phyloP scores from a whole-genome alignment of 2,113 vertebrate species.

The Ictalurus punctatus region DNA sequence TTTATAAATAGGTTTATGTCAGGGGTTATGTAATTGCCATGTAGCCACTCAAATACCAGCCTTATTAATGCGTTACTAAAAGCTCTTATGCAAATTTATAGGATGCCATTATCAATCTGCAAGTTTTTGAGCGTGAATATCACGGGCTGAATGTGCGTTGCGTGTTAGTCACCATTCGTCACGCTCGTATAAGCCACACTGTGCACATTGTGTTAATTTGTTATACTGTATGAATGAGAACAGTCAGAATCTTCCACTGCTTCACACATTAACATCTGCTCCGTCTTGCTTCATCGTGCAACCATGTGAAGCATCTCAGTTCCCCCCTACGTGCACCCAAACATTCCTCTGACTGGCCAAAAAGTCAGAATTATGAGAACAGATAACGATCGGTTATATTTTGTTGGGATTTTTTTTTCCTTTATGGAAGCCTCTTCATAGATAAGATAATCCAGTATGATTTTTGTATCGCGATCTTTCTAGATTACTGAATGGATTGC shows the following conservation, averaged over 20 bases:
- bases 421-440: not conserved
- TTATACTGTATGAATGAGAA: constrained; percentile 49
- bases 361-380: not conserved
- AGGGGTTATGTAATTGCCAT: not conserved
- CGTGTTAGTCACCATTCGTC: constrained; percentile 40
- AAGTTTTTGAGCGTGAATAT: not conserved
- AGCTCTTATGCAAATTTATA: not conserved
- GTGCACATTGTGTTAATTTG: constrained; percentile 51
- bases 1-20: not conserved
- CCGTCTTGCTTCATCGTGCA: constrained; percentile 23
- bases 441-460: not conserved
- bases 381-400: not conserved
- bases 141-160: constrained; percentile 8
- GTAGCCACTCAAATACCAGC: not conserved
- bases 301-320: constrained; percentile 36
- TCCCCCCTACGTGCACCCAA: not conserved
- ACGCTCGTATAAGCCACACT: constrained; percentile 43
- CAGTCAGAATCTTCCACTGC: not conserved
- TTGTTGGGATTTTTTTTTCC: not conserved
- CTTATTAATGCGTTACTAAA: not conserved
- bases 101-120: not conserved
- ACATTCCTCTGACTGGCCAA: not conserved
- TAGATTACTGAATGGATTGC: constrained; percentile 1
- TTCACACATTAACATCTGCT: constrained; percentile 46
- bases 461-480: not conserved